Percentiles rank a stretch among this genome's conserved stretches.
Conservation (phyloP, 2,888 invertebrate genomes). For the Oxytorus armatus region DNA sequence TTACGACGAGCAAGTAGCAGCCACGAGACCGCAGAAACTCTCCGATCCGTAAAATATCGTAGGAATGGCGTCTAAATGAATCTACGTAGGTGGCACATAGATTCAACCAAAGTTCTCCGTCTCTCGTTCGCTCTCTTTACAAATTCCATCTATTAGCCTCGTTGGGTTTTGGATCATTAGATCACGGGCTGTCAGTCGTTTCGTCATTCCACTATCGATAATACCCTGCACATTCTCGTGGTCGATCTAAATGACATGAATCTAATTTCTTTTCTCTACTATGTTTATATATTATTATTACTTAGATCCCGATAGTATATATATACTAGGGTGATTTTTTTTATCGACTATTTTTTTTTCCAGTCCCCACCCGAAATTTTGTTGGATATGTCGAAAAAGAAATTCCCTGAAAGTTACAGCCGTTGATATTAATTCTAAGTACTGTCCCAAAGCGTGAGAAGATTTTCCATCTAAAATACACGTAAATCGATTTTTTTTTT, state of each 20-base stretch:
- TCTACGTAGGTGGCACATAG: conserved; percentile 1
- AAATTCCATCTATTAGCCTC: conserved; percentile 24
- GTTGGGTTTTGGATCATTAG: conserved; percentile 14
- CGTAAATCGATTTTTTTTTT: too few relatives aligned
- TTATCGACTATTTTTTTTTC: too few relatives aligned
- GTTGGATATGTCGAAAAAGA: too few relatives aligned
- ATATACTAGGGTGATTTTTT: too few relatives aligned
- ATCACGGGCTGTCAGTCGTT: conserved; percentile 9
- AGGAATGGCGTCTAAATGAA: conserved; percentile 55
- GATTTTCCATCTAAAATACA: too few relatives aligned
- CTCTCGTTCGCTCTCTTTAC: conserved; percentile 21
- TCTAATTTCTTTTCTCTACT: conserved; percentile 8
- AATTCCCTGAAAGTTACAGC: too few relatives aligned
- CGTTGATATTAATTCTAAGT: too few relatives aligned
- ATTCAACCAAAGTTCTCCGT: conserved; percentile 48
- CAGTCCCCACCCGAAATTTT: too few relatives aligned
- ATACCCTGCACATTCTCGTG: conserved; percentile 12
- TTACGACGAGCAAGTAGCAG: conserved; percentile 57
- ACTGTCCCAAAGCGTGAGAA: too few relatives aligned
- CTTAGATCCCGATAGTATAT: neutral
- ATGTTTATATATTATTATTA: neutral
- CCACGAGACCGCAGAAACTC: conserved; percentile 64
- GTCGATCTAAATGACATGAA: conserved; percentile 38
- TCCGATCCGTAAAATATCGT: conserved; percentile 61
- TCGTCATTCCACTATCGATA: conserved; percentile 41